Evolutionary conservation across 2,113 vertebrate genomes (phyloP), one percentile per base, ranked within the genome.

Genomic region (Solea senegalensis): DNA sequence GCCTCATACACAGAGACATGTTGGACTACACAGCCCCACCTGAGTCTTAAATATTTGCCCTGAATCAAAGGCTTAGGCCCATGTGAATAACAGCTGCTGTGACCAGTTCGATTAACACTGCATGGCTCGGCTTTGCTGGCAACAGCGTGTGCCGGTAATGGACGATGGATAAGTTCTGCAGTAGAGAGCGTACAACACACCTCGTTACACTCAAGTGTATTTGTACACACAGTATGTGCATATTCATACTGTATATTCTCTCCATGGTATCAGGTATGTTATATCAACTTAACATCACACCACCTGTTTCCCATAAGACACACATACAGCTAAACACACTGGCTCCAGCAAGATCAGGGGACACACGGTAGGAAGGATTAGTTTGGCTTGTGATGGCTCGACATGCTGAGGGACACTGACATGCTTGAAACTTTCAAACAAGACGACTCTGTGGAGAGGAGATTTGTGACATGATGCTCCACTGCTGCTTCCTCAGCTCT

Each of bases 101-200:
- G 71, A 79, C 72, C 70, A 72, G 72, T 16, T 55, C 49, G 68
- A 83, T 86, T 81, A 84, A 69, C 34, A 21, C 34, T 44, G 8
- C 43, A 59, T 43, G 63, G 60, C 79, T 85, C 76, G 69, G 75
- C 67, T 76, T 64, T 81, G 74, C 50, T 8, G 16, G 15, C 13
- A 81, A 82, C 86, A 80, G 86, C 86, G 72, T 81, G 56, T 39
- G 13, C 62, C 11, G 12, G 7, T 69, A 41, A 61, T 56, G 69
- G 52, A 87, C 80, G 86, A 88, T 83, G 72, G 72, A 34, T 2
- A 74, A 66, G 66, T 84, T 83, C 74, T 89, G 53, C 63, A 7
- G 43, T 46, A 26, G 43, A 69, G 52, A 52, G 59, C 68, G 63
- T 1, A 28, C 46, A 61, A 46, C 65, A 51, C 62, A 52, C 48